phyloP scores from a whole-genome alignment of 2,113 vertebrate species.

The Tetraodon nigroviridis region DNA sequence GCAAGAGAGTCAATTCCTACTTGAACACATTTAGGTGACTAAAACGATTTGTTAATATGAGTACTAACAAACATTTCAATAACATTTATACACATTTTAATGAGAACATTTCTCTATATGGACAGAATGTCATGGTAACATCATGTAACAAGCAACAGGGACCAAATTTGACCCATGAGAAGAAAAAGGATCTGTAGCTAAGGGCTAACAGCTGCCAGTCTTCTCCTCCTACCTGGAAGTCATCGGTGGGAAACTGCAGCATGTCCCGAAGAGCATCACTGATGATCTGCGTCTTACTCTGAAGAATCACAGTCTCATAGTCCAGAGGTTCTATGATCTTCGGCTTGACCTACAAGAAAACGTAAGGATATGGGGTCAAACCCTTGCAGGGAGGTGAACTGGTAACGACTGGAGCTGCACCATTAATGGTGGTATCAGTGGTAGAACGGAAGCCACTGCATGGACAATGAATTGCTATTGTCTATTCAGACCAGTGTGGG shows the following conservation, averaged over 20 bases:
- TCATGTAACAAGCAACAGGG: too few relatives aligned
- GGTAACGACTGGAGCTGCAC: background rate
- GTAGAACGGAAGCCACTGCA: background rate
- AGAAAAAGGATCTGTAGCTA: too few relatives aligned
- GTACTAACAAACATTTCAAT: too few relatives aligned
- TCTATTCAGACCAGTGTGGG: slow-evolving; percentile 18
- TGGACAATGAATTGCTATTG: slow-evolving; percentile 52
- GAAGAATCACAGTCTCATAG: slow-evolving; percentile 91
- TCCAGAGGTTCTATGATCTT: slow-evolving; percentile 95
- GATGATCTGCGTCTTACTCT: slow-evolving; percentile 95
- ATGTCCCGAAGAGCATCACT: slow-evolving; percentile 90
- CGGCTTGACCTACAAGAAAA: slow-evolving; percentile 85
- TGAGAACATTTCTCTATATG: too few relatives aligned
- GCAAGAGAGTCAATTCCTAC: too few relatives aligned
- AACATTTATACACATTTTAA: too few relatives aligned
- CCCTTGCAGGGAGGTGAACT: background rate
- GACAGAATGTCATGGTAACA: too few relatives aligned
- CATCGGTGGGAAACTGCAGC: slow-evolving; percentile 92
- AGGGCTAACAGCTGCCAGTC: too few relatives aligned
- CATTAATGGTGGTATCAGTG: slow-evolving; percentile 1
- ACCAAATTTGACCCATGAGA: too few relatives aligned
- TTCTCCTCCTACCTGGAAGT: slow-evolving; percentile 83
- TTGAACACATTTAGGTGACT: too few relatives aligned
- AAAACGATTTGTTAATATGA: too few relatives aligned
- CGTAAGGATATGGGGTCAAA: slow-evolving; percentile 9